Base-by-base conservation (phyloP, 1,140 invertebrate genomes). In the Himalopsyche phryganea region DNA sequence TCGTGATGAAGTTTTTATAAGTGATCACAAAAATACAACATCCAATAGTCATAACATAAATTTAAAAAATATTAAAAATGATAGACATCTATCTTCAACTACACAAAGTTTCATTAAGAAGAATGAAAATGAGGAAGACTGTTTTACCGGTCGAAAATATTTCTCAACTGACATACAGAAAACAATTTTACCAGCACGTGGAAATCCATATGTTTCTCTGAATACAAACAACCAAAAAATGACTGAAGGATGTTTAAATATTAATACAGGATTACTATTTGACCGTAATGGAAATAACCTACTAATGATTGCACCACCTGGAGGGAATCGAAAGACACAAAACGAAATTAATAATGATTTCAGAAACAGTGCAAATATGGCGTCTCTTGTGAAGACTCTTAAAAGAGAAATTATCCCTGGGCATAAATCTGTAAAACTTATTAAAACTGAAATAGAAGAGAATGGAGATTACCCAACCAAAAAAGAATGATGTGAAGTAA, bases 211-310 rank as follows among this genome's bases (percentile, higher is more conserved):
- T 17, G 18, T 48, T 7, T 23, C n/a, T 48, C 15, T 17, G 11
- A 48, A 45, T 19, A 15, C 42, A 19, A 53, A 47, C 33, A 40
- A 13, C 18, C 46, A 50, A 32, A 57, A 57, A 50, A 44, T 45
- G 9, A 9, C 14, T 1, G 47, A 64, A 32, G 38, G 55, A 19
- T 38, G 47, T 14, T 41, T 59, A 14, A 63, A 60, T 44, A 52
- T 42, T 13, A 58, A 50, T 19, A 50, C 44, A 7, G 50, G 61
- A 20, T 59, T 77, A 11, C 66, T 78, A 11, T 78, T 74, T 42
- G 83, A 86, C 62, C 75, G 80, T 38, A 85, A 85, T 67, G 80
- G 83, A 0, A 85, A 84, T 58, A 84, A 84, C 69, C 64, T 86
- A 4, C 53, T 85, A 33, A 85, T 85, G 82, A 85, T 85, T 9